Evolutionary conservation across 2,113 vertebrate species (phyloP).

Genomic region (Corythoichthys haematopterus): DNA sequence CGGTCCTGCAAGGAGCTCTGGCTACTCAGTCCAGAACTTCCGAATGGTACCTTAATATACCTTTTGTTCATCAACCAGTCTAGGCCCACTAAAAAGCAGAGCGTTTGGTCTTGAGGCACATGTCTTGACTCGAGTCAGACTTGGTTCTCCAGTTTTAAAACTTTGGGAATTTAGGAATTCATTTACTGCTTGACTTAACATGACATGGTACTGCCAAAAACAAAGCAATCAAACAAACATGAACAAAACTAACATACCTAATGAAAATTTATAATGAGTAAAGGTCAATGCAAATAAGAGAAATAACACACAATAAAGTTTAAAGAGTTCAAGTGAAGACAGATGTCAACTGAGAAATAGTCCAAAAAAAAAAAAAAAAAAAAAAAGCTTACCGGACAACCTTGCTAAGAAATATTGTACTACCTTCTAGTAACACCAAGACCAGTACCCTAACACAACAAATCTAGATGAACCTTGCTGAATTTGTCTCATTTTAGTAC

Average conservation of each 20-base stretch:
- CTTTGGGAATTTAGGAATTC: neutral
- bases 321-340: too few relatives aligned
- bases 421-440: too few relatives aligned
- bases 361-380: too few relatives aligned
- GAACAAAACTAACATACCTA: neutral
- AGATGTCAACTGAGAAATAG: too few relatives aligned
- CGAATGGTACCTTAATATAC: slow-evolving; percentile 73
- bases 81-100: neutral
- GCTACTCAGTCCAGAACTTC: slow-evolving; percentile 84
- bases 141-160: neutral
- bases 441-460: too few relatives aligned
- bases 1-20: slow-evolving; percentile 96
- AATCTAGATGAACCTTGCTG: too few relatives aligned
- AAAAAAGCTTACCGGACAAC: too few relatives aligned
- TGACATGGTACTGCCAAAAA: neutral
- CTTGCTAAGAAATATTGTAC: too few relatives aligned
- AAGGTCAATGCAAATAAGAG: neutral
- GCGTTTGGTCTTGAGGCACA: neutral
- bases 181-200: neutral
- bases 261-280: neutral
- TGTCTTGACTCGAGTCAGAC: neutral
- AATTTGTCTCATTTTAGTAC: too few relatives aligned
- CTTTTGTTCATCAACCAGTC: neutral
- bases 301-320: too few relatives aligned
- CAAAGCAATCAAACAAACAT: neutral